These are phyloP conservation scores for Gallinago media DNA, from an alignment of 2,113 vertebrate genomes.

Conservation along the genomic window DNA sequence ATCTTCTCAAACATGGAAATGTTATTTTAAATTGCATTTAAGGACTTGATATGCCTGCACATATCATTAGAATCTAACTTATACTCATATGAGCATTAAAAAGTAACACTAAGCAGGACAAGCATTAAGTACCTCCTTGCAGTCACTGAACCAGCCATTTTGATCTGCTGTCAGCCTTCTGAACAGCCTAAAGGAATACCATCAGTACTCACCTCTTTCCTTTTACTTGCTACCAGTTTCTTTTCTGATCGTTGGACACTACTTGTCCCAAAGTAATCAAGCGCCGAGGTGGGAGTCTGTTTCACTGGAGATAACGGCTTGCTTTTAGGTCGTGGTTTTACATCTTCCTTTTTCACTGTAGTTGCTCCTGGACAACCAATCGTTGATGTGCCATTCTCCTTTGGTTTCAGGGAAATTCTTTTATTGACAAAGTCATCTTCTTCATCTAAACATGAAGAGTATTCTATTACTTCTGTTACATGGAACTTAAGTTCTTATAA, in stretches of 20 bases:
- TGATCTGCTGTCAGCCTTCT: not conserved
- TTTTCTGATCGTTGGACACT: slow-evolving; percentile 88
- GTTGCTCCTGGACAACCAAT: not conserved
- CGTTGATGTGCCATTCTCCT: slow-evolving; percentile 77
- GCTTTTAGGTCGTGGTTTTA: slow-evolving; percentile 70
- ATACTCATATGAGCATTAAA: not conserved
- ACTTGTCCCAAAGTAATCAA: slow-evolving; percentile 89
- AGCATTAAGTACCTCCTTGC: not conserved
- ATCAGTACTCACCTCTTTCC: slow-evolving; percentile 86
- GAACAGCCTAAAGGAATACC: not conserved
- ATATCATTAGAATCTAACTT: not conserved
- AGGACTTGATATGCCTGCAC: not conserved
- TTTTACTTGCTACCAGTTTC: slow-evolving; percentile 92
- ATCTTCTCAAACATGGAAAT: not conserved
- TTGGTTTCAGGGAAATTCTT: slow-evolving; percentile 78
- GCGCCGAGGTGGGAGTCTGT: slow-evolving; percentile 84
- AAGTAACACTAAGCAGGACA: not conserved
- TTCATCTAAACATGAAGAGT: slow-evolving; percentile 82
- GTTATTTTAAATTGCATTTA: not conserved
- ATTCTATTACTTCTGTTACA: not conserved
- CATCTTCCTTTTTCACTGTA: slow-evolving; percentile 49
- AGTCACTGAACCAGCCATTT: not conserved
- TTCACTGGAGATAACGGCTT: slow-evolving; percentile 82
- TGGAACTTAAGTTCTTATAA: not conserved
- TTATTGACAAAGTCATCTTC: slow-evolving; percentile 87